Evolutionary conservation across 2,797 vertebrate species (phyloP), one percentile per base, ranked within the genome.

Genomic region (Tapera naevia): DNA sequence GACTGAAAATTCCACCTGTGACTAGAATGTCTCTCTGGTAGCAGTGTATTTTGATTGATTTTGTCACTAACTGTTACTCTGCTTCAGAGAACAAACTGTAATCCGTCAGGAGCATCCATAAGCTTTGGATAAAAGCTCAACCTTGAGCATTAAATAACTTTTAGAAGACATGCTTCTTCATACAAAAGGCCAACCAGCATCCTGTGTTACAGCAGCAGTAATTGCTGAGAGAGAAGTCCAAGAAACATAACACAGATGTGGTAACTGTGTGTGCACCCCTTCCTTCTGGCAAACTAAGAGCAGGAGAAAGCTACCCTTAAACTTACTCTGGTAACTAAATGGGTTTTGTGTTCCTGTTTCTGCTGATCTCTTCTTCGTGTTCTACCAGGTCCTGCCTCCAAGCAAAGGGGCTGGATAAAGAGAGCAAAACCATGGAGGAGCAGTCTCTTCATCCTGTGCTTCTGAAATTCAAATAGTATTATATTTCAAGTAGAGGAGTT

Each of bases 21-120:
- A 51, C n/a, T 8, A 46, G 65, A 64, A 13, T 22, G 67, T 33
- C 43, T 30, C 25, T 75, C 60, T 0, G 2, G 45, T 13, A 70
- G 75, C 41, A 91, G 58, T 83, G 67, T 86, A 15, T 56, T 51
- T 74, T 35, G 21, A 23, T 11, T 61, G 60, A 46, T 66, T 79
- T 81, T 30, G n/a, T 43, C 54, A 28, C 58, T 61, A 33, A 23
- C n/a, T 11, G 3, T 87, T 76, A 13, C 24, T 75, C 48, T 43
- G 1, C 58, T 92, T 82, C 80, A 62, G 50, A 79, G 75, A 58
- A 61, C 16, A 43, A 73, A 33, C 21, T 43, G 17, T 76, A 45
- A 33, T 0, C 16, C 45, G 53, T 17, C 18, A 65, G 74, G 58
- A 79, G 56, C 17, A 21, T 18, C 8, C 0, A 0, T 51, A 66